Percentiles rank a stretch among this genome's conserved stretches.
Conservation (phyloP, 2,797 vertebrate genomes). For the Darevskia mixta region DNA sequence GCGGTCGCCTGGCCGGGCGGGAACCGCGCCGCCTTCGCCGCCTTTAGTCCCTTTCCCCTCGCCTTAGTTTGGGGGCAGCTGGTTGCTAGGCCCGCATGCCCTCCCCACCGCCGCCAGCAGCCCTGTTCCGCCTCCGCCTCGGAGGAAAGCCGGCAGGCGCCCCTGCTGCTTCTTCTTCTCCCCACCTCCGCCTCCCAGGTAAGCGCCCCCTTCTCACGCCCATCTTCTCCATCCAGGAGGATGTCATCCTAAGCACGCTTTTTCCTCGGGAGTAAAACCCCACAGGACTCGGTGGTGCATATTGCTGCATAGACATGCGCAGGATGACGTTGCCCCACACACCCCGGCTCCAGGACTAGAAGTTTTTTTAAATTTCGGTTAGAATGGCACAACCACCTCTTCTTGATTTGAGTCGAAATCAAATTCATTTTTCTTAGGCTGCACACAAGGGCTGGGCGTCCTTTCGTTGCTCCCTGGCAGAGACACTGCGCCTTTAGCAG, state of each 20-base stretch:
- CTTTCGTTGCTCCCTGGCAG: not conserved
- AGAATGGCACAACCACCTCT: not conserved
- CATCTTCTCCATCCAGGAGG: too few relatives aligned
- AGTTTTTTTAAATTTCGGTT: too few relatives aligned
- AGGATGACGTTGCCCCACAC: not conserved
- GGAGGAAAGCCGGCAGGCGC: not conserved
- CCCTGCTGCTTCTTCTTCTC: not conserved
- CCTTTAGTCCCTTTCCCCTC: not conserved
- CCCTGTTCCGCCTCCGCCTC: not conserved
- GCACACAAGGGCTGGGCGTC: too few relatives aligned
- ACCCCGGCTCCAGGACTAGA: not conserved
- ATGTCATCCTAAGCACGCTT: not conserved
- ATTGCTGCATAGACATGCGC: not conserved
- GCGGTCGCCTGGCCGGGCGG: not conserved
- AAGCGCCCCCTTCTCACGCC: not conserved
- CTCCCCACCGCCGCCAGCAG: too few relatives aligned
- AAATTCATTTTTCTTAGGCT: not conserved
- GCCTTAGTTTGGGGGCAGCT: not conserved
- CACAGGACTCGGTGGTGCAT: not conserved
- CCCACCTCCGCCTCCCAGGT: not conserved
- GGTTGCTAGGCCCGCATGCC: too few relatives aligned
- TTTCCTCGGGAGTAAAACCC: not conserved
- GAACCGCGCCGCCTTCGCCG: too few relatives aligned
- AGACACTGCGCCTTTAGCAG: not conserved
- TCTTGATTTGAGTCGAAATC: not conserved